A percentile compares a stretch with the other conserved stretches of the same genome.
Conservation (phyloP, 2,888 invertebrate species). For the Cetonia aurata region DNA sequence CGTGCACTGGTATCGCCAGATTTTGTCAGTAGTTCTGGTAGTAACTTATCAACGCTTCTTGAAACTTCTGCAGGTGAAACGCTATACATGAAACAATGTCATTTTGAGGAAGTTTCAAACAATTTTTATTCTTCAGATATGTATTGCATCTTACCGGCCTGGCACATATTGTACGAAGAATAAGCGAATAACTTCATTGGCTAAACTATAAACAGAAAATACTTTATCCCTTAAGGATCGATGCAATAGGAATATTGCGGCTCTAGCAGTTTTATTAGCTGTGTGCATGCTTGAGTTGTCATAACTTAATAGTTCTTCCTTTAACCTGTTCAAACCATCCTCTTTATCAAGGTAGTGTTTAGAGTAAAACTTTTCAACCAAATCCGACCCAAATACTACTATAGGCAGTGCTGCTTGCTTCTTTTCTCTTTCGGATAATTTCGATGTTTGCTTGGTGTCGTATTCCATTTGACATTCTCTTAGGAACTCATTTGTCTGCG, state of each 20-base stretch:
- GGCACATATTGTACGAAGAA: slow-evolving; percentile 89
- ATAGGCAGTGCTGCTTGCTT: slow-evolving; percentile 92
- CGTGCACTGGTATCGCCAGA: slow-evolving; percentile 90
- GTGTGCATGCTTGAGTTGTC: slow-evolving; percentile 67
- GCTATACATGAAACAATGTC: slow-evolving; percentile 65
- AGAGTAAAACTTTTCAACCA: slow-evolving; percentile 92
- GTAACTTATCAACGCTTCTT: slow-evolving; percentile 83
- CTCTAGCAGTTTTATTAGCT: slow-evolving; percentile 85
- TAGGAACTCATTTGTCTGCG: slow-evolving; percentile 86
- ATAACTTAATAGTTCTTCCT: slow-evolving; percentile 69
- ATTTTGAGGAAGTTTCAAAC: no score
- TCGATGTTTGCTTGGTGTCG: slow-evolving; percentile 70
- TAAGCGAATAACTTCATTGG: slow-evolving; percentile 84
- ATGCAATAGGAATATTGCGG: slow-evolving; percentile 83
- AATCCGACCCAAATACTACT: slow-evolving; percentile 88
- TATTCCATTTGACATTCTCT: slow-evolving; percentile 76
- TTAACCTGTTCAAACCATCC: slow-evolving; percentile 82
- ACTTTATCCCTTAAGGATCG: slow-evolving; percentile 88
- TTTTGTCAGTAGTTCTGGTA: slow-evolving; percentile 87
- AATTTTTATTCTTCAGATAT: no score
- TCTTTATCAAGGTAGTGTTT: slow-evolving; percentile 92
- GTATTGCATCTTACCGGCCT: slow-evolving; percentile 71
- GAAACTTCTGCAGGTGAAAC: slow-evolving; percentile 87
- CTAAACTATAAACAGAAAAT: slow-evolving; percentile 87
- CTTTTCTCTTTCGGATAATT: slow-evolving; percentile 82